Percentiles rank a stretch among this genome's conserved stretches.
phyloP scores from a whole-genome alignment of 2,888 invertebrate species.

The Arctia plantaginis region DNA sequence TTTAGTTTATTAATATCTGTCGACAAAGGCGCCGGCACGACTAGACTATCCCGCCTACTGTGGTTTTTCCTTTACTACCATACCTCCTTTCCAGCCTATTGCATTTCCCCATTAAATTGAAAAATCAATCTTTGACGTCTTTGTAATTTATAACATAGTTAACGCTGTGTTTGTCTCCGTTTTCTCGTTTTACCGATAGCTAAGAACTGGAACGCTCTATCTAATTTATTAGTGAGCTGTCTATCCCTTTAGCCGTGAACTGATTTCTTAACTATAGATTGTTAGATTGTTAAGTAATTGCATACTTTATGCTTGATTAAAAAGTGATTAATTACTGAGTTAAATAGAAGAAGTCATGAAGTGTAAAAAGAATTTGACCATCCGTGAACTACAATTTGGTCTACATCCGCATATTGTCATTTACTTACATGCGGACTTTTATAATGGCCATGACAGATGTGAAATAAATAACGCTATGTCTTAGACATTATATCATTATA shows the following conservation, averaged over 20 bases:
- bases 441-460: not conserved
- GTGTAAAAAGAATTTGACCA: not conserved
- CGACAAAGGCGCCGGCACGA: constrained; percentile 70
- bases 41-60: constrained; percentile 70
- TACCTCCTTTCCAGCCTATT: constrained; percentile 46
- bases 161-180: constrained; percentile 52
- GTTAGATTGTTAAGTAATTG: constrained; percentile 48
- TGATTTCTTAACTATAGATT: constrained; percentile 62
- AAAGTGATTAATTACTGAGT: constrained; percentile 1
- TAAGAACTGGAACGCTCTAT: constrained; percentile 59
- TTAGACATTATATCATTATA: not conserved
- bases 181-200: constrained; percentile 54
- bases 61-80: constrained; percentile 60
- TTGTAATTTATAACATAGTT: constrained; percentile 44
- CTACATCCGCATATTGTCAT: not conserved
- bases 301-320: constrained; percentile 37
- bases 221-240: constrained; percentile 62
- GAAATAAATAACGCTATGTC: not conserved
- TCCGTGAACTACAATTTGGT: not conserved
- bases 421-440: not conserved
- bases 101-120: constrained; percentile 26
- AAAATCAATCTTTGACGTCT: constrained; percentile 22
- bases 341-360: not conserved
- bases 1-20: constrained; percentile 65
- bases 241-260: constrained; percentile 53